A percentile compares a stretch with the other conserved stretches of the same genome.
Conservation (phyloP, 2,113 vertebrate genomes). For the Pachycephala philippinensis region DNA sequence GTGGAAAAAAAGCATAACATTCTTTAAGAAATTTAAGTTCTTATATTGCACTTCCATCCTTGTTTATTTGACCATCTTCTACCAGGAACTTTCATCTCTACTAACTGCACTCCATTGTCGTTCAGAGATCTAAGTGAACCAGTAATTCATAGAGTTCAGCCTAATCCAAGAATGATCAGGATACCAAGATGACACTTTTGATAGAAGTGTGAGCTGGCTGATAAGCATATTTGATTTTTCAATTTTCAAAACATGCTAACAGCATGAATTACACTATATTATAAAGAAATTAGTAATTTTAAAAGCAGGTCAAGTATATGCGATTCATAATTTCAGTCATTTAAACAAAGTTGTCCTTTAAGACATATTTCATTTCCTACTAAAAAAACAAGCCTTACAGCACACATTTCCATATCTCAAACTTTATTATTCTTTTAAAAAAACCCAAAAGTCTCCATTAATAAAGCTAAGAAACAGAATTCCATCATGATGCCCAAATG, state of each 20-base stretch:
- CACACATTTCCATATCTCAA: slow-evolving; percentile 5
- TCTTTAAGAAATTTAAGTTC: neutral
- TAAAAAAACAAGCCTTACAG: neutral
- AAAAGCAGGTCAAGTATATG: neutral
- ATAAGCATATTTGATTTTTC: neutral
- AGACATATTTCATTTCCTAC: neutral
- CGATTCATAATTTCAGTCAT: slow-evolving; percentile 41
- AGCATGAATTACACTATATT: neutral
- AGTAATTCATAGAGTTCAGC: neutral
- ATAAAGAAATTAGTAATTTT: neutral
- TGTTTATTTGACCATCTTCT: neutral
- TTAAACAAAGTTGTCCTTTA: neutral
- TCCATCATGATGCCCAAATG: neutral
- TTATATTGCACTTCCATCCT: neutral
- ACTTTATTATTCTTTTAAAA: slow-evolving; percentile 20
- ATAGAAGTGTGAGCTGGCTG: neutral
- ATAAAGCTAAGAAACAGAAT: slow-evolving; percentile 19
- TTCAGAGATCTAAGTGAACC: neutral
- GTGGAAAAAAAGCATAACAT: neutral
- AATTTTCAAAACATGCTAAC: neutral
- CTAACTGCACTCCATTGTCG: neutral
- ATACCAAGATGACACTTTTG: neutral
- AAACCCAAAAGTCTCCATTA: neutral
- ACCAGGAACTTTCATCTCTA: neutral
- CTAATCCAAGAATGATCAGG: neutral